Evolutionary conservation across 1,140 invertebrate species (phyloP).

Genomic region (Aphelenchoides fujianensis): DNA sequence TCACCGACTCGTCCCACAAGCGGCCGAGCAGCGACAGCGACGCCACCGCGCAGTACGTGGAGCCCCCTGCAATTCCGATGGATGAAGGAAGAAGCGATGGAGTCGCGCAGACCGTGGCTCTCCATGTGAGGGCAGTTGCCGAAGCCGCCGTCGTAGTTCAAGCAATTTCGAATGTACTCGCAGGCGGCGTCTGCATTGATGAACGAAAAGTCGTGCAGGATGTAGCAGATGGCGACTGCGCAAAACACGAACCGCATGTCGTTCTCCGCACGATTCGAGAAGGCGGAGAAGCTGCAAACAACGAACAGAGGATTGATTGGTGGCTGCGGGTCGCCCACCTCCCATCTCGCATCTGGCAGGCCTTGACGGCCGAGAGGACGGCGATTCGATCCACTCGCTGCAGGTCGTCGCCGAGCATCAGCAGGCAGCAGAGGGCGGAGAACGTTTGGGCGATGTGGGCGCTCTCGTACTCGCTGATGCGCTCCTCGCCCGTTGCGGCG

Average conservation of each 20-base stretch:
- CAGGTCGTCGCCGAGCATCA: constrained; percentile 88
- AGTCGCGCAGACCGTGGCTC: constrained; percentile 73
- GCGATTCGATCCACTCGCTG: constrained; percentile 75
- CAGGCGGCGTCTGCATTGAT: constrained; percentile 70
- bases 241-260: constrained; percentile 83
- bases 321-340: too few species aligned
- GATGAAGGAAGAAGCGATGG: constrained; percentile 23
- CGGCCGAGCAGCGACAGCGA: constrained; percentile 67
- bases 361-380: constrained; percentile 72
- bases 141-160: constrained; percentile 85
- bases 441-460: constrained; percentile 72
- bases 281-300: constrained; percentile 38
- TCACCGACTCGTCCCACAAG: constrained; percentile 53
- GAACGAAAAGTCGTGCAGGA: constrained; percentile 85
- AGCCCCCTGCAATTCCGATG: constrained; percentile 73
- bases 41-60: constrained; percentile 90
- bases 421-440: constrained; percentile 77
- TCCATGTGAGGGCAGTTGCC: constrained; percentile 83
- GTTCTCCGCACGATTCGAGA: constrained; percentile 36
- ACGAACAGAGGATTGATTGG: too few species aligned
- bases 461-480: constrained; percentile 36
- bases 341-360: constrained; percentile 69
- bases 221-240: constrained; percentile 83
- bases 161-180: constrained; percentile 44
- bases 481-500: not conserved